Base-by-base conservation (phyloP, 2,888 invertebrate species). In the Zaprionus bogoriensis region DNA sequence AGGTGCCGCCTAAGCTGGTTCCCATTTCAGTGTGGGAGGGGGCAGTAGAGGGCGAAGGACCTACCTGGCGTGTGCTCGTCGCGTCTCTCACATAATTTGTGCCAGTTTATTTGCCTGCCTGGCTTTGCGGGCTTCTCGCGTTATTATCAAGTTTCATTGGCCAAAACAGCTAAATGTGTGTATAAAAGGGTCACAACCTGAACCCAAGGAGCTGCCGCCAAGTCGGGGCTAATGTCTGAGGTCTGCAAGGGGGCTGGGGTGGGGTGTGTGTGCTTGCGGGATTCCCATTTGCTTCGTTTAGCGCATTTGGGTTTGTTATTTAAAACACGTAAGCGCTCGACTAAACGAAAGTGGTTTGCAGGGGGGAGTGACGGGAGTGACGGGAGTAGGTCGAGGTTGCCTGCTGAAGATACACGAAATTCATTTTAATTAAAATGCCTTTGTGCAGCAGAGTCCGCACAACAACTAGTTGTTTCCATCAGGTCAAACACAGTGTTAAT, bases 81-180 rank as follows among this genome's bases (percentile, higher is more conserved):
- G 76, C 54, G 45, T 63, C 73, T 73, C 63, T 66, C 74, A 67
- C 83, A 80, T 80, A 82, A 80, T 79, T 79, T 85, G 44, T 59
- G 60, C 50, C 67, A 79, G 67, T 83, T 80, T 86, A 83, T 85
- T 83, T 67, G 71, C 54, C 66, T 58, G 73, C 39, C 38, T 48
- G 41, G 48, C 51, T 65, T 69, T 55, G 53, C 44, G 46, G 74
- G 64, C 69, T 59, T 68, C 64, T 19, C 76, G 63, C 75, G 50
- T 74, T 74, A 75, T 77, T 70, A 77, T 86, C 83, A 85, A 63
- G 83, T 83, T 80, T 79, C 86, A 79, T 74, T 75, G 77, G 77
- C 77, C 67, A 66, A 77, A 70, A 64, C 70, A 25, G 46, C 65
- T 67, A 67, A 78, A 69, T 61, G 77, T 66, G 50, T 52, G 41